A percentile compares a stretch with the other conserved stretches of the same genome.
phyloP scores from a whole-genome alignment of 2,113 vertebrate species.

The Heliornis fulica region DNA sequence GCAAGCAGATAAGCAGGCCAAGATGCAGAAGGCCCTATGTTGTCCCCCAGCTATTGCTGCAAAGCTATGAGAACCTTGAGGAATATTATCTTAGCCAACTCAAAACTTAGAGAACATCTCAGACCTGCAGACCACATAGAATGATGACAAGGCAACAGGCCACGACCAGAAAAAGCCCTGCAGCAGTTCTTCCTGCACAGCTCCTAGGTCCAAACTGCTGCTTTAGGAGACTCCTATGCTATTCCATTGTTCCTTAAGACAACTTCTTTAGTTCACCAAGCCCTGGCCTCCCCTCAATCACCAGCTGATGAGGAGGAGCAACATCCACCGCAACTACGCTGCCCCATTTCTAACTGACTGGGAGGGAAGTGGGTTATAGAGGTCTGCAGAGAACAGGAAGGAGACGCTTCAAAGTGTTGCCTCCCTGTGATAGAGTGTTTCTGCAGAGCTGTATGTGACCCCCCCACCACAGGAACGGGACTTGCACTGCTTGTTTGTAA shows the following conservation, averaged over 20 bases:
- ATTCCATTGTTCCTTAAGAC: background rate
- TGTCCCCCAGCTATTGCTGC: background rate
- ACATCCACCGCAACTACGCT: background rate
- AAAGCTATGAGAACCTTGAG: background rate
- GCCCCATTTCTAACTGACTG: background rate
- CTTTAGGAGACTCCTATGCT: background rate
- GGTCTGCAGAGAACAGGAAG: background rate
- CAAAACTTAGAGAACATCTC: background rate
- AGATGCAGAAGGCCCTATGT: background rate
- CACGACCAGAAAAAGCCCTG: background rate
- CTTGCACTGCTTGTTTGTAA: background rate
- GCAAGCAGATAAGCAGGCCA: background rate
- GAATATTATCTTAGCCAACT: background rate
- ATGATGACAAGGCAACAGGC: background rate
- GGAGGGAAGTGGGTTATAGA: background rate
- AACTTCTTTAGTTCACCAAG: background rate
- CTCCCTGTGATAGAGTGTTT: background rate
- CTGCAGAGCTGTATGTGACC: background rate
- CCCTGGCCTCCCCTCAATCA: background rate
- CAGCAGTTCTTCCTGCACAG: background rate
- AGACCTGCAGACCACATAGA: background rate
- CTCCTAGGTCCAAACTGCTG: background rate
- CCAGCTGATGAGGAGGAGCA: background rate
- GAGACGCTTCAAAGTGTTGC: background rate
- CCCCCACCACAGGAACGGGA: background rate